Base-by-base conservation (phyloP, 2,797 vertebrate species). In the Schizothorax lantsangensis region DNA sequence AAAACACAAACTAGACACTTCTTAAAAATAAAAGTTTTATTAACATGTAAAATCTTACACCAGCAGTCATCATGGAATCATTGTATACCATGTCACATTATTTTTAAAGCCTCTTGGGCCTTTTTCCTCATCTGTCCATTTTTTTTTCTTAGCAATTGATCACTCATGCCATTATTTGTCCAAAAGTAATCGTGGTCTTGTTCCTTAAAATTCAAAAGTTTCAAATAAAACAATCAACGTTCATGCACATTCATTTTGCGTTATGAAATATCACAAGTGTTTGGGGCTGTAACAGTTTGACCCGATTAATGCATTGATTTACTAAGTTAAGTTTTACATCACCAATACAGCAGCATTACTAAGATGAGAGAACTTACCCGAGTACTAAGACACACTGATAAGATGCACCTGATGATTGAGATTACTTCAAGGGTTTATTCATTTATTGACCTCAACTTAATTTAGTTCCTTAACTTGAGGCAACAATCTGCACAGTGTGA, bases 221-320 rank as follows among this genome's bases (percentile, higher is more conserved):
- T 69, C 69, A 74, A 78, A 68, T 12, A 79, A 79, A 86, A 86
- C 75, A 81, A 79, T 86, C 7, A 85, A 85, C 66, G 72, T 47
- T 90, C 93, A 93, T 94, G 92, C 93, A 93, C 87, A 91, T 92
- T 93, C 87, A 84, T 89, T 86, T 73, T n/a, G 57, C 88, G 54
- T 54, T 81, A 66, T 84, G 45, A 83, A 90, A 88, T 54, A 45
- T 75, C 81, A 89, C 88, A 83, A 84, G 87, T 68, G 71, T 82
- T 77, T 71, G 87, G 69, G 81, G 83, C 74, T 84, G 74, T 81
- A 85, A 79, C 86, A 81, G 84, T 69, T 81, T 85, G 14, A 86
- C 73, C 84, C 88, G 82, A 89, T 85, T 52, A 26, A 64, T 57
- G 82, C 62, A 66, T 75, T 64, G 33, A 73, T 89, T 89, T 92